Base-by-base conservation (phyloP, 1,140 invertebrate species). In the Marisa cornuarietis region DNA sequence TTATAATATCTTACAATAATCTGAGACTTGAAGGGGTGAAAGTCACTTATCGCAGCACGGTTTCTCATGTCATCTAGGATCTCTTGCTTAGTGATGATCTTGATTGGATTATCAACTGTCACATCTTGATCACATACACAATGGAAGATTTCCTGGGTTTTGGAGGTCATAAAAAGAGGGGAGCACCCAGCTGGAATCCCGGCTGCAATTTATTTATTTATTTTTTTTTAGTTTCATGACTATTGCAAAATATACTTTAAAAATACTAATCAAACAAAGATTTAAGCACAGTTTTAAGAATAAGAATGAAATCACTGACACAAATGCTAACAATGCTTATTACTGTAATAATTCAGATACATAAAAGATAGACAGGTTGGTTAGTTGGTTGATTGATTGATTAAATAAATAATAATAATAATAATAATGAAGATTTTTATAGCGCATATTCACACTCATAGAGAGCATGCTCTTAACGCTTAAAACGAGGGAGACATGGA, bases 21-120 rank as follows among this genome's bases (percentile, higher is more conserved):
- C 62, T 88, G 82, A 71, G 90, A 83, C 83, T 90, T 91, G 42
- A 91, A 80, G 31, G 87, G 85, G 81, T 83, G 81, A 82, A 91
- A 91, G 77, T 91, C 90, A 80, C 85, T 89, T 42, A 91, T 85
- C 78, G 85, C 91, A 58, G 89, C 90, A 65, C 90, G 82, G 49
- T 85, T 89, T 52, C 81, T 83, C 79, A 91, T 82, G 79, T 91
- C 91, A 24, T 90, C 87, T 14, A 91, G 51, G 69, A 91, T 89
- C 68, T 88, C 87, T 54, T 86, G 83, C 71, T 91, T 91, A 8
- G 84, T 84, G 22, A 91, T 85, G 49, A 91, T 83, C 80, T 90
- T 90, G 58, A 87, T 85, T 0, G 89, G 90, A 68, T 88, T 89
- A 11, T 91, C 89, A 52, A 85, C 83, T 0, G 89, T 90, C 0